Percentiles rank a stretch among this genome's conserved stretches.
Conservation (phyloP, 2,888 invertebrate genomes). For the Cylloceria caligata region DNA sequence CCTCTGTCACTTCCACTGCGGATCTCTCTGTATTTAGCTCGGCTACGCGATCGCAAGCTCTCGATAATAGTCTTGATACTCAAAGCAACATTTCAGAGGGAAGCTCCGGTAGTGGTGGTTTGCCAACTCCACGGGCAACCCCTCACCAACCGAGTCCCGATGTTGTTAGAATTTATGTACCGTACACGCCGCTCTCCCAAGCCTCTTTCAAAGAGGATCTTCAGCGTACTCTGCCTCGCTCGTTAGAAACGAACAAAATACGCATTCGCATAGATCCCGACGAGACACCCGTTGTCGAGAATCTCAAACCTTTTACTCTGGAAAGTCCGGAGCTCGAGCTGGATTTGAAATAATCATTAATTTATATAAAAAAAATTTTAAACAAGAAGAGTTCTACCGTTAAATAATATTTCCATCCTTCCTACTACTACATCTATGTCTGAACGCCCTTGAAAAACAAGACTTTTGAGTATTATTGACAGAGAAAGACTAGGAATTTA, state of each 20-base stretch:
- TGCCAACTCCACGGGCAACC: conserved; percentile 88
- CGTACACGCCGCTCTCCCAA: conserved; percentile 89
- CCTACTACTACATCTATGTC: conserved; percentile 49
- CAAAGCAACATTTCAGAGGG: conserved; percentile 92
- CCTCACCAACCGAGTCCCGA: conserved; percentile 90
- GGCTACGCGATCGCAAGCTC: conserved; percentile 90
- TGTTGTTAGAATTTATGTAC: conserved; percentile 92
- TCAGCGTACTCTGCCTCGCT: conserved; percentile 85
- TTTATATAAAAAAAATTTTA: conserved; percentile 51
- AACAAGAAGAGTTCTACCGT: conserved; percentile 35
- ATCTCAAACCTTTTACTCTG: conserved; percentile 81
- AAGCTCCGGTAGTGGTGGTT: conserved; percentile 88
- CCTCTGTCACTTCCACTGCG: conserved; percentile 93
- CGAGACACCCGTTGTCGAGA: conserved; percentile 87
- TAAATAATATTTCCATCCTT: conserved; percentile 59
- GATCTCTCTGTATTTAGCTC: conserved; percentile 92
- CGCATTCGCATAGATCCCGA: conserved; percentile 90
- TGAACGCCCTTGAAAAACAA: conserved; percentile 48
- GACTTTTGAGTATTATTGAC: conserved; percentile 61
- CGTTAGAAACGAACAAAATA: conserved; percentile 89
- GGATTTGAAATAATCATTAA: conserved; percentile 79
- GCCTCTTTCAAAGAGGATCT: conserved; percentile 86
- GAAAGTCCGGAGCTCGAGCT: conserved; percentile 81
- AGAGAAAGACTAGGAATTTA: conserved; percentile 57
- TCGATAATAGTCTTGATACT: conserved; percentile 91